Evolutionary conservation across 1,140 invertebrate genomes (phyloP).

Genomic region (Euwallacea fornicatus): DNA sequence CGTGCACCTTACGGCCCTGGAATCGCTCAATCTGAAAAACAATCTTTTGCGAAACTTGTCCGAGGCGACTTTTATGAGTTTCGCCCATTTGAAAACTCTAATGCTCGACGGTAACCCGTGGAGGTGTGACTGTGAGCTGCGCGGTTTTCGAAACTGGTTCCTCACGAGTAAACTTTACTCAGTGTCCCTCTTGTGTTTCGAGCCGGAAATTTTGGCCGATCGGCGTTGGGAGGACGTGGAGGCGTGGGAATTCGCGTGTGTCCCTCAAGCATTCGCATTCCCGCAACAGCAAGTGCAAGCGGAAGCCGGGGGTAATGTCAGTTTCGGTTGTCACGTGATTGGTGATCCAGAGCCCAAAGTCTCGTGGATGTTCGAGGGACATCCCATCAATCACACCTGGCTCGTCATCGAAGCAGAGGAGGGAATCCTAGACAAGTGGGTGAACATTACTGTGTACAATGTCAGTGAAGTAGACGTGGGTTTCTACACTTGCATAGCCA

Average conservation of each 20-base stretch:
- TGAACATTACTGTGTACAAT: constrained; percentile 72
- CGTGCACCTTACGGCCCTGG: constrained; percentile 65
- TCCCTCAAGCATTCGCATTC: constrained; percentile 60
- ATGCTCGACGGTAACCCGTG: constrained; percentile 84
- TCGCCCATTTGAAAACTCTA: constrained; percentile 73
- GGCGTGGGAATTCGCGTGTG: constrained; percentile 72
- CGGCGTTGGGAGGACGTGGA: constrained; percentile 69
- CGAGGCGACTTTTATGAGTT: constrained; percentile 65
- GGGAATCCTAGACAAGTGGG: constrained; percentile 62
- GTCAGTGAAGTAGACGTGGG: constrained; percentile 77
- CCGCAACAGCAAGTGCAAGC: constrained; percentile 59
- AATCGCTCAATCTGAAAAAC: constrained; percentile 69
- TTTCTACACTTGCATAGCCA: constrained; percentile 76
- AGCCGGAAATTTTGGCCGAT: constrained; percentile 61
- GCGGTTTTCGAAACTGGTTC: constrained; percentile 80
- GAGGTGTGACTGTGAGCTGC: constrained; percentile 83
- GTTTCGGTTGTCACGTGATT: constrained; percentile 75
- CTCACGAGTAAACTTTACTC: constrained; percentile 69
- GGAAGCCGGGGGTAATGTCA: constrained; percentile 73
- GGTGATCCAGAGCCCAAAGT: constrained; percentile 83
- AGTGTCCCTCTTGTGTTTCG: constrained; percentile 64
- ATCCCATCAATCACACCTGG: constrained; percentile 57
- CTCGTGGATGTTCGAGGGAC: constrained; percentile 80
- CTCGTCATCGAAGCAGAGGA: constrained; percentile 54
- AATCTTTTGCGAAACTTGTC: constrained; percentile 70